Base-by-base conservation (phyloP, 2,888 invertebrate genomes). In the Nipponacmea schrenckii region DNA sequence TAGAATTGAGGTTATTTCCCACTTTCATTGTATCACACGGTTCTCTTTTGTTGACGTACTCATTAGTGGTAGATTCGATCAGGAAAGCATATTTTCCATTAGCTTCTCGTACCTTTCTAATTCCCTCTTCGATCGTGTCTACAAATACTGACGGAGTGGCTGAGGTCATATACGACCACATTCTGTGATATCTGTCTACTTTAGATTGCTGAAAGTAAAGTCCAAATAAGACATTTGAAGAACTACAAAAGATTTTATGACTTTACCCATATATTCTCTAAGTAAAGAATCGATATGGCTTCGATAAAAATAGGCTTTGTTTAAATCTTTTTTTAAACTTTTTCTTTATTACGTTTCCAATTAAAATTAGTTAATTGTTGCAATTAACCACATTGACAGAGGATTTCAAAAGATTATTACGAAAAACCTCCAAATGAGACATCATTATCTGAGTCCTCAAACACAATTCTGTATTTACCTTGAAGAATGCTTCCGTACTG, bases 91-190 rank as follows among this genome's bases (percentile, higher is more conserved):
- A 91, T 74, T 85, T 85, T 17, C 85, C 91, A 56, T 84, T 85
- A 1, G 82, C 82, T 93, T 94, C 76, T 93, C 95, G 91, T 14
- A 96, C 95, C 79, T 93, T 90, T 74, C 91, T 90, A 70, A 96
- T 94, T 12, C 96, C 96, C 85, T 94, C 94, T 81, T 93, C 93
- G 88, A 95, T 95, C 1, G 93, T 93, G 74, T 91, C 91, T 15
- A 95, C 95, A 86, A 96, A 95, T 7, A 96, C 94, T 66, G 77
- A 79, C 7, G 83, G 82, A 17, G 74, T 78, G 8, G 95, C 93
- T 85, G 94, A 94, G 24, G 83, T 84, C 96, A 97, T 96, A 87
- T 94, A 96, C 83, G 96, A 94, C 96, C 96, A 96, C 96, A 97
- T 97, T 89, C 95, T 93, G 85, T 94, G 94, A 90, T 96, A 96